Conservation (phyloP, 2,797 vertebrate species). For the Philypnodon macrostomus region DNA sequence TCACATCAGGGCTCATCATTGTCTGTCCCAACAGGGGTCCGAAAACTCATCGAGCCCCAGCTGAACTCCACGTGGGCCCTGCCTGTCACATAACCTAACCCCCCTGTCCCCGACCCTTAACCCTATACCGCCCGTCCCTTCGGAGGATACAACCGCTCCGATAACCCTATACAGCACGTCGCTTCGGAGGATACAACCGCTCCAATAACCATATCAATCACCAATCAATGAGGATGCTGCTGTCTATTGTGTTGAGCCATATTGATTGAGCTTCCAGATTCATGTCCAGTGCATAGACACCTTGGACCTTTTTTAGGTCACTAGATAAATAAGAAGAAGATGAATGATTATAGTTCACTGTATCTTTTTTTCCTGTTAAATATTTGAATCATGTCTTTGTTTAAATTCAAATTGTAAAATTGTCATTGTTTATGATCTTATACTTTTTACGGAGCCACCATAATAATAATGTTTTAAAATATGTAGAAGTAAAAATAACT, state of each 20-base stretch:
- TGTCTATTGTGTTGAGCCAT: slow-evolving; percentile 15
- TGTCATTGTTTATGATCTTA: no score
- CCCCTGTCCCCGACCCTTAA: background rate
- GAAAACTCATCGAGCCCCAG: background rate
- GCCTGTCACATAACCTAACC: slow-evolving; percentile 12
- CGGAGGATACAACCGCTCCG: background rate
- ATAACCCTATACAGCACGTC: slow-evolving; percentile 17
- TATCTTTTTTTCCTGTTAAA: background rate
- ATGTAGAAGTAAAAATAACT: no score
- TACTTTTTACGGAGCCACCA: no score
- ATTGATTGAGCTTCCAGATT: slow-evolving; percentile 14
- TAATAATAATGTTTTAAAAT: no score
- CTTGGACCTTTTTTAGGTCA: slow-evolving; percentile 9
- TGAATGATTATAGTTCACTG: background rate
- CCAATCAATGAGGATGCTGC: slow-evolving; percentile 19
- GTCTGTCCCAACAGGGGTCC: background rate
- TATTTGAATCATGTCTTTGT: no score
- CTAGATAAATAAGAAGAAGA: slow-evolving; percentile 1
- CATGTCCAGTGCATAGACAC: slow-evolving; percentile 8
- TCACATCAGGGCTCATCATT: background rate
- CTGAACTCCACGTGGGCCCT: slow-evolving; percentile 1
- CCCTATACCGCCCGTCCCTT: background rate
- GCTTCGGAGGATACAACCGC: slow-evolving; percentile 3
- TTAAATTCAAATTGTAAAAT: no score
- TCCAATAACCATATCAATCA: slow-evolving; percentile 24